phyloP scores from a whole-genome alignment of 2,888 invertebrate species.

The Neuroscelio doddi region DNA sequence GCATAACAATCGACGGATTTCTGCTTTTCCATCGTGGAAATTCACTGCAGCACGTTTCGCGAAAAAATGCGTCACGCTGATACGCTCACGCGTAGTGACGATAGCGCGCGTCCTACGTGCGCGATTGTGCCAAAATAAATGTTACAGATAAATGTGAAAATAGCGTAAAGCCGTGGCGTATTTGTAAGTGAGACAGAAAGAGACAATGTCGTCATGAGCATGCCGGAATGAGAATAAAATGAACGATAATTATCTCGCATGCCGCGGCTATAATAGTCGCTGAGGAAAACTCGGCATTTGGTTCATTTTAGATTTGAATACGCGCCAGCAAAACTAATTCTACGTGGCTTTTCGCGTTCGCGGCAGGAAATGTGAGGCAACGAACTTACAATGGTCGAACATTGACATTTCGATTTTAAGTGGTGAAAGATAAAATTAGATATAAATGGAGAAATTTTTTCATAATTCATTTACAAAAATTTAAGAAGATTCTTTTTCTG shows the following conservation, averaged over 20 bases:
- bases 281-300: constrained; percentile 48
- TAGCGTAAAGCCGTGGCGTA: neutral
- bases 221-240: constrained; percentile 17
- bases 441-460: neutral
- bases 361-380: constrained; percentile 46
- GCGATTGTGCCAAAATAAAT: neutral
- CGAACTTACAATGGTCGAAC: constrained; percentile 43
- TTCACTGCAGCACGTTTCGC: too few species aligned
- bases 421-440: neutral
- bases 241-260: constrained; percentile 46
- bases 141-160: neutral
- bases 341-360: constrained; percentile 44
- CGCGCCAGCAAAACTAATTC: constrained; percentile 43
- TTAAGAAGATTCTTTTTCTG: too few species aligned
- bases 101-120: neutral
- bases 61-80: too few species aligned
- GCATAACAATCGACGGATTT: constrained; percentile 35
- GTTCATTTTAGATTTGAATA: constrained; percentile 48
- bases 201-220: constrained; percentile 12
- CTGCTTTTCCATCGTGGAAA: constrained; percentile 17
- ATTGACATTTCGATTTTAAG: constrained; percentile 27
- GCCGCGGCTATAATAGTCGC: constrained; percentile 40
- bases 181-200: neutral
- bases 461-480: too few species aligned
- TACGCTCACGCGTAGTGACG: neutral